A percentile compares a stretch with the other conserved stretches of the same genome.
Evolutionary conservation across 2,113 vertebrate genomes (phyloP).

Genomic region (Dasyprocta punctata): DNA sequence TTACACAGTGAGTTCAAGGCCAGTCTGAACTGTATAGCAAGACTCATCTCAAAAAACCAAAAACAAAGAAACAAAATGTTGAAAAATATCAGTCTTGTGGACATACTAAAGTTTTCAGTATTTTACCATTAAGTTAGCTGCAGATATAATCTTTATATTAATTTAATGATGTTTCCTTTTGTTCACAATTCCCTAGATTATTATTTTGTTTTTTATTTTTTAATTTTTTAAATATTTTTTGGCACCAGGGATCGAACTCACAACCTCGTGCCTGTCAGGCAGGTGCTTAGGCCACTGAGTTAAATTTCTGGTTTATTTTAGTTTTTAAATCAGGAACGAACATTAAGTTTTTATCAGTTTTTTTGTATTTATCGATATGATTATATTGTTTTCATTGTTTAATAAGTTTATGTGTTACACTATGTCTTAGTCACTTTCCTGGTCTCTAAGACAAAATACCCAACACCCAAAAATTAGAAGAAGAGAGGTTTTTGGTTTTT

Average conservation of each 20-base stretch:
- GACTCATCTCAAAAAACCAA: neutral
- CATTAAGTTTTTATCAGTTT: neutral
- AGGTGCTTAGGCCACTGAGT: too few species aligned
- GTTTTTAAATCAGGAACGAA: neutral
- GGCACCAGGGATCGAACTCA: too few species aligned
- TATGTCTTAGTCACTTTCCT: neutral
- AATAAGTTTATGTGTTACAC: neutral
- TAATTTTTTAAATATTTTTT: too few species aligned
- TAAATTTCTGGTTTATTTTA: too few species aligned
- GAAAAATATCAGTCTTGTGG: neutral
- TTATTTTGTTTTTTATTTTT: neutral
- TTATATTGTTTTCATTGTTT: neutral
- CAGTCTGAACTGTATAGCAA: neutral
- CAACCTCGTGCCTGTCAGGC: too few species aligned
- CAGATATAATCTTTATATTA: slow-evolving; percentile 3
- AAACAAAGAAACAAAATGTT: neutral
- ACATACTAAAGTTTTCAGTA: neutral
- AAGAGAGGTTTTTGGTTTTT: neutral
- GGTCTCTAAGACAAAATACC: neutral
- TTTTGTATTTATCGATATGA: neutral
- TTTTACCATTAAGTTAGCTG: neutral
- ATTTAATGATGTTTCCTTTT: neutral
- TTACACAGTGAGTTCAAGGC: neutral
- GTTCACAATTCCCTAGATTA: neutral
- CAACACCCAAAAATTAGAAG: neutral